Base-by-base conservation (phyloP, 2,113 vertebrate species). In the Platysteira castanea region DNA sequence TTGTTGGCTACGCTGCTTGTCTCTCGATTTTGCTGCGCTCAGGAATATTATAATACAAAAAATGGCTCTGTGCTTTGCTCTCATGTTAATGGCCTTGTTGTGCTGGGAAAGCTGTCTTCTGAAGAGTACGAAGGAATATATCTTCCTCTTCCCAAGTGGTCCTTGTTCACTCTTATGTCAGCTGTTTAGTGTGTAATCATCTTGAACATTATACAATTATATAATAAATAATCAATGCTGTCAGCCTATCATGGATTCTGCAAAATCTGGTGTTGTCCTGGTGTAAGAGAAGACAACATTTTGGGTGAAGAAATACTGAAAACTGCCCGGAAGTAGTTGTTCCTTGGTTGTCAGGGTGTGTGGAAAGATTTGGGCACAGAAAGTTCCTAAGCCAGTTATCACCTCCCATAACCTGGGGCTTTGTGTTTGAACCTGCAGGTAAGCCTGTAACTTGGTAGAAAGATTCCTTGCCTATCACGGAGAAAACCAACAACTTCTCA, bases 271-370 rank as follows among this genome's bases (percentile, higher is more conserved):
- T 81, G 27, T 47, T 5, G 1, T 49, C 10, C 23, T 68, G 11
- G 3, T 49, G 8, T 59, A 53, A 82, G 11, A 77, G 16, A 54
- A 46, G 20, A 50, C 7, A 91, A 44, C 1, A 20, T 65, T 56
- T 52, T n/a, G 27, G 7, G 11, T 61, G 10, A 91, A 52, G 20
- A 21, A 60, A n/a, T 71, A n/a, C 20, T n/a, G 26, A 70, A 74
- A 50, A 56, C 15, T 28, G 7, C 28, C 35, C 28, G 33, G 46
- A 53, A 23, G 17, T 0, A 2, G 2, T 5, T 14, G 2, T 46
- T 64, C 3, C 4, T 46, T 54, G 7, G 3, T 15, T 65, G 19
- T 13, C 46, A 83, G 26, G 7, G 2, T 59, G 17, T 28, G 15
- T 65, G 49, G 30, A 74, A 60, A 7, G 3, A 41, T 74, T 50